Evolutionary conservation across 2,797 vertebrate species (phyloP), one percentile per base, ranked within the genome.

Genomic region (Clarias pachynema): DNA sequence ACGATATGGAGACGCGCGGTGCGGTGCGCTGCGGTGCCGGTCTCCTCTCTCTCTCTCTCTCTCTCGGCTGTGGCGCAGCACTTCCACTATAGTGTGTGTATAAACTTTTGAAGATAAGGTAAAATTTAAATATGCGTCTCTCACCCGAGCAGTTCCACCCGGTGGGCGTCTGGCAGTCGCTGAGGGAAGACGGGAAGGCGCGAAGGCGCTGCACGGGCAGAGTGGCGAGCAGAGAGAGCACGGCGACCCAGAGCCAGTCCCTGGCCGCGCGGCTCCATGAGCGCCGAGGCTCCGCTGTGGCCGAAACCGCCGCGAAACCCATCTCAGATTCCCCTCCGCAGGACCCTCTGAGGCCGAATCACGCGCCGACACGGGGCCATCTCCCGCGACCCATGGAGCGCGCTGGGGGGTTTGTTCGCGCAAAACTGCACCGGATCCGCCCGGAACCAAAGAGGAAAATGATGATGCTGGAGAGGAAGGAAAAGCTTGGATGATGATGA

Each of bases 131-230:
- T 10, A 66, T 22, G 7, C 14, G 40, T 26, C 29, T 8, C 97
- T 98, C 95, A 99, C 98, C 97, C 78, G 98, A 98, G 95, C 98
- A 99, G 93, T 99, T 98, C 98, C 97, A 99, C 92, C 98, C 98
- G 91, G 98, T 98, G 85, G 98, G 98, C 89, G 98, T 99, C 94
- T 99, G 98, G 92, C 98, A 99, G 95, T 99, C 98, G 93, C 97
- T 99, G 91, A 99, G 95, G 93, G 98, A 98, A 91, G 98, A 98
- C 88, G 98, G 98, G 94, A 98, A 99, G 86, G 98, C 97, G 92
- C 97, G 95, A 93, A 98, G 96, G 94, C 96, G 96, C 91, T 96
- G 96, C 91, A 95, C 97, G 87, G 97, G 97, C 92, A 97, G 96
- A 91, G 96, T 96, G 86, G 96, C 93, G 90, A 98, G 90, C 72